Base-by-base conservation (phyloP, 1,140 invertebrate genomes). In the Drosophila nasuta region DNA sequence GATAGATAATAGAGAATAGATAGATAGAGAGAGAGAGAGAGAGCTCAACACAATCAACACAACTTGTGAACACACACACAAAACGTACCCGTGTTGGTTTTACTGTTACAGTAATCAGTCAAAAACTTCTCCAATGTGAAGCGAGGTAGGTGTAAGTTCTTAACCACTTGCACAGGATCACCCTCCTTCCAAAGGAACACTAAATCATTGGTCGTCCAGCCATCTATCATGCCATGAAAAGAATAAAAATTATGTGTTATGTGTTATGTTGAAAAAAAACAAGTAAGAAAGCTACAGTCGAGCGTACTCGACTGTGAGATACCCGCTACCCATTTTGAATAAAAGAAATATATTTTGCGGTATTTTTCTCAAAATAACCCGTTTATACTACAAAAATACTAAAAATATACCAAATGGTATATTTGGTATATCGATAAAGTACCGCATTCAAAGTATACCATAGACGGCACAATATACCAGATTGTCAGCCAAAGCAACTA, bases 161-260 rank as follows among this genome's bases (percentile, higher is more conserved):
- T 97, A 52, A 98, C 97, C 67, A 98, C 96, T 94, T 99, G 98
- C 38, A 99, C 97, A 5, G 98, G 98, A 92, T 98, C 97, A 15
- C 96, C 96, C 91, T 97, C 96, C 93, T 98, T 98, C 98, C 98
- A 99, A 76, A 97, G 93, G 93, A 98, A 98, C 74, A 98, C 96
- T 78, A 98, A 94, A 93, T 98, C 98, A 77, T 97, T 96, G 35
- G 97, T 98, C 35, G 98, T 98, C 96, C 98, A 98, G 79, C 97
- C 98, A 93, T 98, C 97, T 98, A 81, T 15, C 7, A 57, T n/a
- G 8, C 10, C 11, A 15, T 1, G 30, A 17, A 11, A 74, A 87
- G 73, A 43, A 54, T 72, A 15, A 15, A 65, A 7, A 17, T 30
- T 38, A 71, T 77, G 52, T 43, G 51, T 25, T 15, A 13, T 41